Conservation (phyloP, 2,113 vertebrate species). For the Carlito syrichta region DNA sequence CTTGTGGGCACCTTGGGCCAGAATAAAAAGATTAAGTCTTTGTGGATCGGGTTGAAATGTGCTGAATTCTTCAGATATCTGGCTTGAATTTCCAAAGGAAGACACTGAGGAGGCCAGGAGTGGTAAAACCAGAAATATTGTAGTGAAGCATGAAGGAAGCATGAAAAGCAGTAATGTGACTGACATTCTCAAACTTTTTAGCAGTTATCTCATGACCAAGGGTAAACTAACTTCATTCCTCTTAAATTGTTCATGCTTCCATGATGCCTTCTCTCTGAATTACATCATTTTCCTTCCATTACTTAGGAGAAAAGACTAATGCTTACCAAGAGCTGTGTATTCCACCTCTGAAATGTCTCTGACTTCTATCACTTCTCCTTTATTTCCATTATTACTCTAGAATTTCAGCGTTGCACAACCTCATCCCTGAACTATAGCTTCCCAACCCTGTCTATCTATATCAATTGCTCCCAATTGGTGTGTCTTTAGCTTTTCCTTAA, state of each 20-base stretch:
- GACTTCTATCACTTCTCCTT: neutral
- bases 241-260: neutral
- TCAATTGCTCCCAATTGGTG: neutral
- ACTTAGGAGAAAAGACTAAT: neutral
- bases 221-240: neutral
- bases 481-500: neutral
- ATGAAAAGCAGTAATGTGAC: neutral
- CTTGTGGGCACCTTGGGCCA: neutral
- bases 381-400: neutral
- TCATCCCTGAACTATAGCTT: neutral
- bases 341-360: neutral
- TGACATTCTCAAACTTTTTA: neutral
- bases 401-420: neutral
- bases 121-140: neutral
- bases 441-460: neutral
- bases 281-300: neutral
- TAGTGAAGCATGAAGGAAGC: neutral
- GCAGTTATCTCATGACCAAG: neutral
- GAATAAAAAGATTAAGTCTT: neutral
- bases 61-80: neutral
- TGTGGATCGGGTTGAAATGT: neutral
- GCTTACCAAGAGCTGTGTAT: neutral
- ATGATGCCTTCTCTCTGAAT: neutral
- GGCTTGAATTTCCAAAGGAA: neutral
- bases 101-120: neutral